phyloP scores from a whole-genome alignment of 1,140 invertebrate species.

The Psix sp. region DNA sequence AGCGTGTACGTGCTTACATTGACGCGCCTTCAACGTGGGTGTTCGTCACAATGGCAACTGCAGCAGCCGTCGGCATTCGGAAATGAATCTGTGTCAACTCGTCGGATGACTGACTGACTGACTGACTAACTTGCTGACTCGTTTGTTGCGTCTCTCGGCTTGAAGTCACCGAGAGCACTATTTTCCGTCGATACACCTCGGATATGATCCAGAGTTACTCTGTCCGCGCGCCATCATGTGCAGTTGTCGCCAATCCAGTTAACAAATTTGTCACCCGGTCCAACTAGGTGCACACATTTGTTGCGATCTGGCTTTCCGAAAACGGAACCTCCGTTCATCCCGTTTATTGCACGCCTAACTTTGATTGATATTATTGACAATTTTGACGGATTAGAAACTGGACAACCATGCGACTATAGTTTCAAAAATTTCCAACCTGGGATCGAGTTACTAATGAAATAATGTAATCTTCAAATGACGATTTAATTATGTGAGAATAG shows the following conservation, averaged over 20 bases:
- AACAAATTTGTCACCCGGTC: no score
- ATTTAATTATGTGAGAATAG: no score
- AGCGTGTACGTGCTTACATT: conserved; percentile 41
- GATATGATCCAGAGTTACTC: conserved; percentile 11
- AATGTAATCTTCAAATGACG: no score
- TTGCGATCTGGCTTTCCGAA: no score
- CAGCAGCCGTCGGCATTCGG: conserved; percentile 51
- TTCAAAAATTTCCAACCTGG: no score
- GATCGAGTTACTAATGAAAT: no score
- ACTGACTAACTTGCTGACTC: conserved; percentile 43
- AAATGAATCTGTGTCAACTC: conserved; percentile 66
- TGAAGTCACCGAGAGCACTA: conserved; percentile 51
- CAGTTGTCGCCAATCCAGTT: not conserved
- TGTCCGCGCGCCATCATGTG: not conserved
- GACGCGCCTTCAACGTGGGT: conserved; percentile 15
- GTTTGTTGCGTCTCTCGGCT: conserved; percentile 34
- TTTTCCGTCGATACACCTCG: conserved; percentile 44
- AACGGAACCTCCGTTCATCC: no score
- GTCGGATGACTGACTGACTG: conserved; percentile 45
- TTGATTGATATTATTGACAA: no score
- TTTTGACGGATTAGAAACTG: no score
- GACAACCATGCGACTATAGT: no score
- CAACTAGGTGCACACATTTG: no score
- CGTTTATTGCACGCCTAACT: no score
- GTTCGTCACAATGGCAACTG: conserved; percentile 42